Evolutionary conservation across 2,113 vertebrate species (phyloP).

Genomic region (Sorex araneus): DNA sequence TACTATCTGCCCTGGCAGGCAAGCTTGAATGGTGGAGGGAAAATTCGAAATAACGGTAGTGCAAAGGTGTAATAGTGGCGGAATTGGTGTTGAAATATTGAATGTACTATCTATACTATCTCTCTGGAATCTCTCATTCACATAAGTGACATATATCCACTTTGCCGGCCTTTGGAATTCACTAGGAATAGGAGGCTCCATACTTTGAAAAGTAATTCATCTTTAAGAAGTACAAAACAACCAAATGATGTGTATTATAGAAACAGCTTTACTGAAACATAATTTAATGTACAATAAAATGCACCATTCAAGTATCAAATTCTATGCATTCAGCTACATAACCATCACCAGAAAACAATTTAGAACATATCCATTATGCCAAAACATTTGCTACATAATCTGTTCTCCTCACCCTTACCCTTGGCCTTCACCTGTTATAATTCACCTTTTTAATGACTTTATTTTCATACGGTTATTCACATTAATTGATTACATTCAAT

Average conservation of each 20-base stretch:
- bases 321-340: not conserved
- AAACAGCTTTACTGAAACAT: constrained; percentile 29
- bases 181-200: not conserved
- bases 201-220: constrained; percentile 2
- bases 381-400: not conserved
- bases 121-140: not conserved
- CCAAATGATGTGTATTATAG: not conserved
- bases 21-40: no score
- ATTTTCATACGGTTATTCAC: no score
- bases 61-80: no score
- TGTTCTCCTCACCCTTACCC: not conserved
- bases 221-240: not conserved
- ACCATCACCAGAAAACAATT: not conserved
- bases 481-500: no score
- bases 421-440: not conserved
- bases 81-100: no score
- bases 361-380: not conserved
- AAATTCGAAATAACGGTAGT: no score
- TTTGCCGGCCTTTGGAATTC: constrained; percentile 28
- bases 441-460: not conserved
- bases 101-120: no score
- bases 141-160: not conserved
- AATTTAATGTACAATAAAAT: constrained; percentile 13
- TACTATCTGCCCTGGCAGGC: no score
- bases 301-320: not conserved